phyloP scores from a whole-genome alignment of 1,140 invertebrate species.

The Drosophila erecta region DNA sequence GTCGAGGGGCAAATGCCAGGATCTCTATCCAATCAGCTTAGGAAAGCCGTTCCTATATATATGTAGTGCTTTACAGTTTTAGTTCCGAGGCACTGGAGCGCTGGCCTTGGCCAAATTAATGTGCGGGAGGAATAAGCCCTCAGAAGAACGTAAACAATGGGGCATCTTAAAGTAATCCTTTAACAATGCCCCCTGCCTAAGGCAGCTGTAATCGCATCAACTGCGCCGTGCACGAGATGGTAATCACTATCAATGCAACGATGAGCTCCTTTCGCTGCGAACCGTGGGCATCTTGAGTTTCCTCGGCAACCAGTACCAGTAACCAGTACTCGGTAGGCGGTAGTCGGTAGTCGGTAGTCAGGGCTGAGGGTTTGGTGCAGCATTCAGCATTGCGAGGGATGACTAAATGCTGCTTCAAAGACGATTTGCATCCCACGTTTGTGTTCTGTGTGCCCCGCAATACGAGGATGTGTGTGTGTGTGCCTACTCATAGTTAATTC shows the following conservation, averaged over 20 bases:
- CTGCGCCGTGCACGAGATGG: constrained; percentile 30
- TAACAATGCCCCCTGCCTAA: constrained; percentile 36
- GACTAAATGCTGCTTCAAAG: constrained; percentile 27
- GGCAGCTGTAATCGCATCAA: constrained; percentile 42
- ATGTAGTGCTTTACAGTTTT: neutral
- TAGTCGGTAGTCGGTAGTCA: too few relatives aligned
- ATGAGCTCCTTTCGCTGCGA: constrained; percentile 20
- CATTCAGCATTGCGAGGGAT: neutral
- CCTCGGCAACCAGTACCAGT: too few relatives aligned
- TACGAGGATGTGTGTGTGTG: neutral
- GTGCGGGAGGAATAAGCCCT: constrained; percentile 35
- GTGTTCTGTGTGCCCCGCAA: neutral
- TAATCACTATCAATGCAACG: constrained; percentile 44
- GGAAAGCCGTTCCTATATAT: neutral
- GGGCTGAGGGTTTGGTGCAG: neutral
- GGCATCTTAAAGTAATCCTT: constrained; percentile 43
- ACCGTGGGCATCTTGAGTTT: constrained; percentile 1
- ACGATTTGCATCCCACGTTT: constrained; percentile 13
- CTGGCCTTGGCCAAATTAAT: constrained; percentile 39
- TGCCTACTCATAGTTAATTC: neutral
- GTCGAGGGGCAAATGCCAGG: neutral
- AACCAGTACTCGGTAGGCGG: neutral
- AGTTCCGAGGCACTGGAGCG: neutral
- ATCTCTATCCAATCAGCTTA: neutral
- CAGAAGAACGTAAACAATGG: constrained; percentile 41